phyloP scores from a whole-genome alignment of 1,140 invertebrate genomes.

The Megalopta genalis region DNA sequence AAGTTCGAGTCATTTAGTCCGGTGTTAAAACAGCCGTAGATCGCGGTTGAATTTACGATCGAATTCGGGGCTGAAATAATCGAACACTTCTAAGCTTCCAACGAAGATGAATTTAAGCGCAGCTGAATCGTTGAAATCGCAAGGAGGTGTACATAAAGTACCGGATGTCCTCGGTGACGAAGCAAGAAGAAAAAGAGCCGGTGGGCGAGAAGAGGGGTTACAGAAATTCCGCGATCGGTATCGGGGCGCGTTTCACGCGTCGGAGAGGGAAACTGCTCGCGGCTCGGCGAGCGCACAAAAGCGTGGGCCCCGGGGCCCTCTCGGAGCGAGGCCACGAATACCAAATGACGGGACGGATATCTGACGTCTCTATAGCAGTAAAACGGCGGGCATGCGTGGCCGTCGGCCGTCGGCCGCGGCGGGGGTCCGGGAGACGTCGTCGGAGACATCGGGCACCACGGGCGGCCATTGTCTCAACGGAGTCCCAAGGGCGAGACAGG shows the following conservation, averaged over 20 bases:
- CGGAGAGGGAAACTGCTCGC: background rate
- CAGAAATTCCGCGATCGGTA: conserved; percentile 16
- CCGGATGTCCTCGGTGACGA: too few species aligned
- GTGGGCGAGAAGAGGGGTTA: background rate
- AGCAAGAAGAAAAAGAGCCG: background rate
- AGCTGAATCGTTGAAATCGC: too few species aligned
- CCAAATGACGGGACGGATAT: conserved; percentile 75
- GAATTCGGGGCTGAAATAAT: too few species aligned
- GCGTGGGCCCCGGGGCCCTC: background rate
- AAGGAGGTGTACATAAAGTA: too few species aligned
- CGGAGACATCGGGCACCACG: conserved; percentile 77
- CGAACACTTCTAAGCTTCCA: too few species aligned
- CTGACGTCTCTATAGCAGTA: conserved; percentile 79
- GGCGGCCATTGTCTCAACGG: conserved; percentile 79
- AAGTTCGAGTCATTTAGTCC: too few species aligned
- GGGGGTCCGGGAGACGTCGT: conserved; percentile 78
- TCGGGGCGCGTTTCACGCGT: conserved; percentile 15
- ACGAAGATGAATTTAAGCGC: too few species aligned
- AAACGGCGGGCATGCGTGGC: conserved; percentile 72
- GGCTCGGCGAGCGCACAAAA: conserved; percentile 9
- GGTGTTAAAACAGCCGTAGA: too few species aligned
- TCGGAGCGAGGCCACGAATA: conserved; percentile 45
- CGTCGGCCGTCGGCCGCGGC: conserved; percentile 68
- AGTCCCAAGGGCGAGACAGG: conserved; percentile 61
- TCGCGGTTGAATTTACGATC: too few species aligned